Conservation (phyloP, 2,113 vertebrate species). For the Cromileptes altivelis region DNA sequence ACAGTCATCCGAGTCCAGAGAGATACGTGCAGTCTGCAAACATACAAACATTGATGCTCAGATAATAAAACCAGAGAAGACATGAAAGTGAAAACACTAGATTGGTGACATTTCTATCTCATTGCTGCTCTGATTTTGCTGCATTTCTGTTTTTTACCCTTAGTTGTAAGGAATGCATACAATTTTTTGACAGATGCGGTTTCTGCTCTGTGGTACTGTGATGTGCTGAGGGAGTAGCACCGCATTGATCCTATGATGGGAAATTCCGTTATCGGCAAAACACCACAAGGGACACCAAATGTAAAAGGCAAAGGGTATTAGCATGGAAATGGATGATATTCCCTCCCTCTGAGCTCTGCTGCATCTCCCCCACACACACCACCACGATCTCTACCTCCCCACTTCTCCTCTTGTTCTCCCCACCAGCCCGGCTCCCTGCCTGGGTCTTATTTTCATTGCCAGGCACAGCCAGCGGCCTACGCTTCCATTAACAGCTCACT, state of each 20-base stretch:
- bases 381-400: neutral
- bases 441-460: slow-evolving; percentile 51
- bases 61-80: neutral
- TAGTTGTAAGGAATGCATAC: neutral
- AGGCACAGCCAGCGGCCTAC: slow-evolving; percentile 35
- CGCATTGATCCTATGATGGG: slow-evolving; percentile 2
- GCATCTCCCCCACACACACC: neutral
- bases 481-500: slow-evolving; percentile 58
- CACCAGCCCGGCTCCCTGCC: slow-evolving; percentile 37
- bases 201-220: neutral
- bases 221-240: neutral
- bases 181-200: neutral
- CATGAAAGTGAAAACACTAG: neutral
- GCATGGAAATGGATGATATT: slow-evolving; percentile 38
- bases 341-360: neutral
- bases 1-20: neutral
- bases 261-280: slow-evolving; percentile 23
- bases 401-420: slow-evolving; percentile 21
- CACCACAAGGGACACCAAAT: slow-evolving; percentile 14
- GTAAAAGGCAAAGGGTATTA: slow-evolving; percentile 29
- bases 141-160: too few species aligned
- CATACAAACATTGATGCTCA: neutral
- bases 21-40: neutral
- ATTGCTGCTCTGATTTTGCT: neutral
- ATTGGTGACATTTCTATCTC: neutral